Base-by-base conservation (phyloP, 2,797 vertebrate genomes). In the Tachyglossus aculeatus region DNA sequence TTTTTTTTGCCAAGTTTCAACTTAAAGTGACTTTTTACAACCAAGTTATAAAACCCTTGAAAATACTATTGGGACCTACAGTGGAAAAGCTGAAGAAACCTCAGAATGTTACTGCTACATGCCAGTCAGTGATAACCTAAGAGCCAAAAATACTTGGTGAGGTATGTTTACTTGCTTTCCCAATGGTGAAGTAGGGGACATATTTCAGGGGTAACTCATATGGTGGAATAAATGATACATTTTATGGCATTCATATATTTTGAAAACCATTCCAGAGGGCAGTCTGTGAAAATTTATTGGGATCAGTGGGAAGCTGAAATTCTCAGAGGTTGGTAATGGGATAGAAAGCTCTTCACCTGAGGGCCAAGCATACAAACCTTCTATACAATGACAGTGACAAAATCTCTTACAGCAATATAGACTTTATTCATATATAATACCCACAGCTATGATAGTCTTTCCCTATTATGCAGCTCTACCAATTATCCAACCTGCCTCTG, bases 21-120 rank as follows among this genome's bases (percentile, higher is more conserved):
- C 67, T 78, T 74, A 67, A 53, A 80, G 58, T 82, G 54, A 85
- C 69, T 72, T 78, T 90, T 90, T 82, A 74, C 68, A 88, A 32
- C 38, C 34, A 70, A 40, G 48, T 83, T 69, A 54, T 57, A 88
- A 73, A 86, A 86, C 72, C 71, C 32, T 58, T 83, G 61, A 78
- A 82, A 88, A 82, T 59, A 78, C 47, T 70, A 24, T 55, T 14
- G 73, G 69, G 70, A 77, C 29, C 70, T 82, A 64, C 62, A 82
- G 67, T 67, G 71, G 62, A 88, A 87, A 85, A 54, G 7, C 47
- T 82, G 61, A 55, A 40, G n/a, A 71, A n/a, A 75, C 44, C 62
- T 74, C 48, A 2, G 4, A 59, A 21, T 19, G 9, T 1, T 71
- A 18, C 25, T 59, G 41, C 34, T 55, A 50, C 56, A 77, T 33